phyloP scores from a whole-genome alignment of 1,140 invertebrate species.

The Parasteatoda tepidariorum region DNA sequence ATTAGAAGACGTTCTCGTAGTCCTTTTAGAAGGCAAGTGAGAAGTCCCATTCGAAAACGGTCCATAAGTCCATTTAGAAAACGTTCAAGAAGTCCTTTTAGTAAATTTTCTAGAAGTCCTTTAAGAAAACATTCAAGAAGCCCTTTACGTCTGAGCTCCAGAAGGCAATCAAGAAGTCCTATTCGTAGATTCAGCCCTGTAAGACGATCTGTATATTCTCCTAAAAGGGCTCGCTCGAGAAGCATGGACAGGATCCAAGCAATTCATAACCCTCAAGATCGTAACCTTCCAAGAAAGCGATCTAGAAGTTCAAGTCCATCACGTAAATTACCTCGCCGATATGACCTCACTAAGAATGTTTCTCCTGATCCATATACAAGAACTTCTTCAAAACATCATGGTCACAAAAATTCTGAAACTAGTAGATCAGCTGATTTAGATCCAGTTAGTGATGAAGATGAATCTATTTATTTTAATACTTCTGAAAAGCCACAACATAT shows the following conservation, averaged over 20 bases:
- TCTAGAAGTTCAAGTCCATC: neutral
- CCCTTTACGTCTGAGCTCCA: neutral
- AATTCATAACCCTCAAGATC: too few species aligned
- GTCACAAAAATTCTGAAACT: neutral
- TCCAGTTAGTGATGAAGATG: slow-evolving; percentile 49
- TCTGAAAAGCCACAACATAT: neutral
- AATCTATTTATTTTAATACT: slow-evolving; percentile 31
- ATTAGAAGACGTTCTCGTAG: slow-evolving; percentile 1
- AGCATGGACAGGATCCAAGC: neutral
- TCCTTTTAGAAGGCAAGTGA: slow-evolving; percentile 5
- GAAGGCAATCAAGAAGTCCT: neutral
- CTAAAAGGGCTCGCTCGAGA: neutral
- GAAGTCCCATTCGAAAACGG: slow-evolving; percentile 17
- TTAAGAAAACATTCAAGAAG: neutral
- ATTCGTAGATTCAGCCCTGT: slow-evolving; percentile 11
- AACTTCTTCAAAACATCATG: neutral
- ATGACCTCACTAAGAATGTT: neutral
- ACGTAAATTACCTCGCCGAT: neutral
- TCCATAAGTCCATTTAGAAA: neutral
- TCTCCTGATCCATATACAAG: neutral
- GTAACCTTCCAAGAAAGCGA: neutral
- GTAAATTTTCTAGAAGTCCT: neutral
- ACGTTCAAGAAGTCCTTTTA: neutral
- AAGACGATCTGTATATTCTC: neutral
- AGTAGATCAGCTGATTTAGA: slow-evolving; percentile 3